These are phyloP conservation scores for Deilephila elpenor DNA, from an alignment of 2,888 invertebrate genomes.

Conservation along the genomic window DNA sequence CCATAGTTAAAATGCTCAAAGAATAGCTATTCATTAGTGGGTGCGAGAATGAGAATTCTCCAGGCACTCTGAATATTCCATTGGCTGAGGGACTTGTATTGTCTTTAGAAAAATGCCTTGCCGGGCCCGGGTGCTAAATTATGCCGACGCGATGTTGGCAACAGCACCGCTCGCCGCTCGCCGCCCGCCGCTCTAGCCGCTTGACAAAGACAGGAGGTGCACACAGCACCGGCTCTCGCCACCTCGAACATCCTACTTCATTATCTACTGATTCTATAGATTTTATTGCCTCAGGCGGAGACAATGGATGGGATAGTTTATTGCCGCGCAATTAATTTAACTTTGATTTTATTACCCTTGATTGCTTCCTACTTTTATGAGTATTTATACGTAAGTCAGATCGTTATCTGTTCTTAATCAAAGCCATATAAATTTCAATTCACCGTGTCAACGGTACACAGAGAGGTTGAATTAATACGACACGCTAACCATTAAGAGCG, in stretches of 20 bases:
- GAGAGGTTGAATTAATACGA: constrained; percentile 72
- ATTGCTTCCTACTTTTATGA: constrained; percentile 36
- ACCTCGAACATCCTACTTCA: constrained; percentile 67
- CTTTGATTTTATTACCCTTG: constrained; percentile 43
- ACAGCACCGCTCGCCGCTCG: constrained; percentile 41
- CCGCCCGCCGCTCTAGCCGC: constrained; percentile 33
- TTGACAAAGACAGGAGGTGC: constrained; percentile 55
- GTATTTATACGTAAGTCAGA: constrained; percentile 33
- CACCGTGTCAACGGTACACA: constrained; percentile 64
- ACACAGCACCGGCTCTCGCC: constrained; percentile 36
- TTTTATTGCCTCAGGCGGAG: constrained; percentile 59
- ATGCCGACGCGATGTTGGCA: constrained; percentile 65
- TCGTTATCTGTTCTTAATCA: constrained; percentile 42
- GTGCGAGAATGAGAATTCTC: constrained; percentile 84
- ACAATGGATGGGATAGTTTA: constrained; percentile 54
- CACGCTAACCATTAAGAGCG: constrained; percentile 79
- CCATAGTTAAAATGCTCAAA: constrained; percentile 84
- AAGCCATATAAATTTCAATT: constrained; percentile 57
- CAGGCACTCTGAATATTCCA: constrained; percentile 81
- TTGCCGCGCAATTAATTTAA: constrained; percentile 52
- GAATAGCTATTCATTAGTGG: constrained; percentile 85
- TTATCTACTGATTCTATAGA: constrained; percentile 63
- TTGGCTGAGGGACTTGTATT: constrained; percentile 77
- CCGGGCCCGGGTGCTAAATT: constrained; percentile 75
- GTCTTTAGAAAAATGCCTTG: constrained; percentile 81